Conservation (phyloP, 1,140 invertebrate genomes). For the Ostrea edulis region DNA sequence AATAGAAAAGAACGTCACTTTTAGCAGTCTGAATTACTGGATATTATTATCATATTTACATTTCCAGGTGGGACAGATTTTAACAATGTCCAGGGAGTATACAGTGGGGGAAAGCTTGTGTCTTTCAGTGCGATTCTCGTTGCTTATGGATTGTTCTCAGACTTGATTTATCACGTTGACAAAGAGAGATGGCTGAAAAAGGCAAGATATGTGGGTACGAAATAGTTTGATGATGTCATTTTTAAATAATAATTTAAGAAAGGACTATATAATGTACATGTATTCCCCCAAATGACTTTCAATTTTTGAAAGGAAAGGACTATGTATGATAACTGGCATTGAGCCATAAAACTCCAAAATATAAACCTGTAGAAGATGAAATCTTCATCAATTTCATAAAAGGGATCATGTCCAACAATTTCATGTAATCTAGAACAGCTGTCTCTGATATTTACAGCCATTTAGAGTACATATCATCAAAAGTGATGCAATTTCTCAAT, state of each 20-base stretch:
- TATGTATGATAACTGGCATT: too few relatives aligned
- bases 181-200: slow-evolving; percentile 32
- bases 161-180: slow-evolving; percentile 36
- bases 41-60: too few relatives aligned
- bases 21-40: too few relatives aligned
- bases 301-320: neutral
- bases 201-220: slow-evolving; percentile 17
- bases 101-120: neutral
- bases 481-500: too few relatives aligned
- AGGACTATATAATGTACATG: too few relatives aligned
- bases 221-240: neutral
- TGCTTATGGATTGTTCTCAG: slow-evolving; percentile 35
- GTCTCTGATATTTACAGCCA: too few relatives aligned
- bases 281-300: neutral
- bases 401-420: too few relatives aligned
- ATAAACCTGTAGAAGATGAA: neutral
- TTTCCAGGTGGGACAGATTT: neutral
- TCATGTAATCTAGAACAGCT: too few relatives aligned
- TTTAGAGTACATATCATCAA: too few relatives aligned
- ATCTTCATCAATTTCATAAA: neutral
- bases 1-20: too few relatives aligned
- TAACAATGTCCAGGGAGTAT: slow-evolving; percentile 15
- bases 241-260: too few relatives aligned
- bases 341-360: too few relatives aligned
- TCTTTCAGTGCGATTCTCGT: neutral